Percentiles rank a stretch among this genome's conserved stretches.
These are phyloP conservation scores for Ligdia adustata DNA, from an alignment of 2,888 invertebrate genomes.

Conservation along the genomic window DNA sequence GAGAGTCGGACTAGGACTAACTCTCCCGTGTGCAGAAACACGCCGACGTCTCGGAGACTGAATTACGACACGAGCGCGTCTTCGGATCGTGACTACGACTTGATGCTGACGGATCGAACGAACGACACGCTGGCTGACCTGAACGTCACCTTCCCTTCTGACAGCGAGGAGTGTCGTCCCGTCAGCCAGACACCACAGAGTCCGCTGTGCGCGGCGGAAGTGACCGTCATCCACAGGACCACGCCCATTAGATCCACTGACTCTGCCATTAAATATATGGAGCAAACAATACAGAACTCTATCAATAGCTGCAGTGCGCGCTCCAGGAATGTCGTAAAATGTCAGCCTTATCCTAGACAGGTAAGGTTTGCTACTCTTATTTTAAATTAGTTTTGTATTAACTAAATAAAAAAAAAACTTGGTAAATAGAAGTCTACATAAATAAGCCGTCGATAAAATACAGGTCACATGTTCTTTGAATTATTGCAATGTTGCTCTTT, in stretches of 20 bases:
- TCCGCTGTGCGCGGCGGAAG: constrained; percentile 23
- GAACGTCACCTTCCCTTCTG: constrained; percentile 75
- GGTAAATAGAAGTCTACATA: no score
- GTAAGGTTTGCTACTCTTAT: no score
- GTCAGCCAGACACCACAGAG: constrained; percentile 2
- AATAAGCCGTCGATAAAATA: no score
- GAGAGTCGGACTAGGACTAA: constrained; percentile 53
- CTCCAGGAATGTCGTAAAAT: constrained; percentile 23
- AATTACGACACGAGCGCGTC: constrained; percentile 66
- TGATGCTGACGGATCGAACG: constrained; percentile 72
- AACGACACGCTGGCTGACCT: constrained; percentile 78
- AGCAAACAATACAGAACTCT: constrained; percentile 51
- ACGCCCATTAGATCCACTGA: constrained; percentile 41
- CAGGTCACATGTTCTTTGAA: no score
- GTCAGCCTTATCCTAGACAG: constrained; percentile 55
- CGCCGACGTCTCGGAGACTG: constrained; percentile 51
- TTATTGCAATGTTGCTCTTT: constrained; percentile 2
- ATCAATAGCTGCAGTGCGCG: constrained; percentile 39
- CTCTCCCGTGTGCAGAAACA: constrained; percentile 46
- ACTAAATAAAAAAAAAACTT: no score
- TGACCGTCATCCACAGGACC: constrained; percentile 39
- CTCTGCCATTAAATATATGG: constrained; percentile 49
- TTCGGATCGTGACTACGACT: constrained; percentile 64
- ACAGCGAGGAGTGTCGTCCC: constrained; percentile 56
- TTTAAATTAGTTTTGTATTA: no score